phyloP scores from a whole-genome alignment of 1,140 invertebrate species.

The Scylla paramamosain region DNA sequence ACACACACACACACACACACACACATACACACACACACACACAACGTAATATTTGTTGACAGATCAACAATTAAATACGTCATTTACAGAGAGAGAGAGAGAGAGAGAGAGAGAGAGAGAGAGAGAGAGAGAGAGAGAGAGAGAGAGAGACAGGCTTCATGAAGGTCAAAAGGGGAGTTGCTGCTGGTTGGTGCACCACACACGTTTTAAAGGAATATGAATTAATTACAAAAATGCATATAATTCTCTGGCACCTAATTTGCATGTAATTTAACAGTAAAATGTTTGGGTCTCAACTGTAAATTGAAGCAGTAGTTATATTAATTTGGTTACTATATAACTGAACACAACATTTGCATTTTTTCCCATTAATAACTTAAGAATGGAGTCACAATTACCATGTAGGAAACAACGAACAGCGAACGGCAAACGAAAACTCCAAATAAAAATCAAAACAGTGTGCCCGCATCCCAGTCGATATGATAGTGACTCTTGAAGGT shows the following conservation, averaged over 20 bases:
- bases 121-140: conserved; percentile 37
- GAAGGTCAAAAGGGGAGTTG: background rate
- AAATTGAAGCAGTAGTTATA: no score
- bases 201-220: background rate
- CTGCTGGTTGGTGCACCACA: background rate
- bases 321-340: no score
- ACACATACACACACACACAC: no score
- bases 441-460: no score
- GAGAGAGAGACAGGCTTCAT: background rate
- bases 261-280: background rate
- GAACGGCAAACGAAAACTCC: no score
- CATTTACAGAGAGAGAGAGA: conserved; percentile 14
- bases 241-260: background rate
- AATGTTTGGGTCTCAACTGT: background rate
- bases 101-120: conserved; percentile 50
- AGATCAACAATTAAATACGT: background rate
- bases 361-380: no score
- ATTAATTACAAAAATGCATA: conserved; percentile 24
- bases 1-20: background rate
- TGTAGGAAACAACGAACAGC: no score
- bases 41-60: no score
- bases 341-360: no score
- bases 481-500: no score
- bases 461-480: no score
- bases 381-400: no score